phyloP scores from a whole-genome alignment of 2,113 vertebrate genomes.

The Rhinopomastus cyanomelas region DNA sequence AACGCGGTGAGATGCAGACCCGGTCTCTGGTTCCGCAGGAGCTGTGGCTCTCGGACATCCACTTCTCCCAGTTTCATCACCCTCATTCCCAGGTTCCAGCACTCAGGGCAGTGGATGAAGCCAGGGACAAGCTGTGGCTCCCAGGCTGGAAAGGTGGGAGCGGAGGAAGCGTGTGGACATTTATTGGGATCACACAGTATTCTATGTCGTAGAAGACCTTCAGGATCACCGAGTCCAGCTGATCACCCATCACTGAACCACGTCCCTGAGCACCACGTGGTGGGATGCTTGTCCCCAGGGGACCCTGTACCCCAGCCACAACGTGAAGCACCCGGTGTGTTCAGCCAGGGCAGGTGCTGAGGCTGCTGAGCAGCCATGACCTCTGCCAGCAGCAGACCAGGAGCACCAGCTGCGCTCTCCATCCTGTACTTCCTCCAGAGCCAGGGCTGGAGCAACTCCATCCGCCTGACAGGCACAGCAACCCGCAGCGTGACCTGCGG shows the following conservation, averaged over 20 bases:
- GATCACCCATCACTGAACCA: no score
- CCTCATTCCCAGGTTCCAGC: neutral
- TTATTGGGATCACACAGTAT: neutral
- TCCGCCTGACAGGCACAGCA: neutral
- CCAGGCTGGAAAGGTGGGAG: no score
- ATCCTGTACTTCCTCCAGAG: neutral
- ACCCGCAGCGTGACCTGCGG: no score
- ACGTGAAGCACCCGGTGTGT: rapidly evolving
- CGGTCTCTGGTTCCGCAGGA: neutral
- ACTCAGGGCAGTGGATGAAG: neutral
- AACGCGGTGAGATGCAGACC: neutral
- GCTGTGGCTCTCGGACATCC: neutral
- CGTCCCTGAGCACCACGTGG: no score
- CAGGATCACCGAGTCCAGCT: no score
- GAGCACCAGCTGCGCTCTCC: neutral
- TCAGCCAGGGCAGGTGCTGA: neutral
- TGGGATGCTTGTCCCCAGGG: no score
- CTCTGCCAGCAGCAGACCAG: no score
- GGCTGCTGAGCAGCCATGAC: neutral
- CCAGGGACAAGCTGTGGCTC: no score
- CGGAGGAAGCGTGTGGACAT: neutral
- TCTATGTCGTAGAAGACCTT: no score
- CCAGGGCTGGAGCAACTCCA: neutral
- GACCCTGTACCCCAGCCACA: neutral
- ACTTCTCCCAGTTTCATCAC: neutral